Conservation (phyloP, 1,140 invertebrate species). For the Drosophila lini region DNA sequence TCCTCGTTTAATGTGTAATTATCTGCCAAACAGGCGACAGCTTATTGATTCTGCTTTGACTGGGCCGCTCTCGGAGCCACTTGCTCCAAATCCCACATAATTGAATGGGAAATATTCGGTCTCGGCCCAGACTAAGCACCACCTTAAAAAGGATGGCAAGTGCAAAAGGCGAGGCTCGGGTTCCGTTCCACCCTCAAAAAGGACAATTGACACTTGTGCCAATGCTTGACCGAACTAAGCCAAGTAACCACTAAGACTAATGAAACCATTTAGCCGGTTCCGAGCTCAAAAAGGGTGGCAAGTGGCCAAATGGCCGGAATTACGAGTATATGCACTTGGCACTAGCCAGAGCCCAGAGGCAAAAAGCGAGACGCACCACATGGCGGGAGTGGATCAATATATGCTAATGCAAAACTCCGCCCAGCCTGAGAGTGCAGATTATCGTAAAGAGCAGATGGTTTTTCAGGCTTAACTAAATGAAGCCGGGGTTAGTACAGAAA, state of each 20-base stretch:
- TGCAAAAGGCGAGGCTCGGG: constrained; percentile 37
- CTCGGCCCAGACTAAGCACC: constrained; percentile 15
- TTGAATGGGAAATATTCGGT: constrained; percentile 55
- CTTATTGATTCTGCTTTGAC: constrained; percentile 50
- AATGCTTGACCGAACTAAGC: constrained; percentile 52
- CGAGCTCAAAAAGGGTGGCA: constrained; percentile 53
- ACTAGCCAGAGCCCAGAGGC: constrained; percentile 6
- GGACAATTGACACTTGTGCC: constrained; percentile 75
- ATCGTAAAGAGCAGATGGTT: constrained; percentile 6
- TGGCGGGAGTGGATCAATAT: constrained; percentile 58
- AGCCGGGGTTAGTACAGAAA: neutral
- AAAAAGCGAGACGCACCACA: neutral
- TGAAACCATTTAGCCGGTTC: constrained; percentile 74
- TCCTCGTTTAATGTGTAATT: constrained; percentile 59
- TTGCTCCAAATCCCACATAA: constrained; percentile 67
- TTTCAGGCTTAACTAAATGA: constrained; percentile 2
- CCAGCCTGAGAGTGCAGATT: constrained; percentile 2
- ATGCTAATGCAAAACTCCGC: constrained; percentile 55
- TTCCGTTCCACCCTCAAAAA: constrained; percentile 52
- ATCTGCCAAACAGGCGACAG: constrained; percentile 37
- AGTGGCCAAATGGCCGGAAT: constrained; percentile 30
- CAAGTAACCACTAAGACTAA: constrained; percentile 79
- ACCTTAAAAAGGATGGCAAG: constrained; percentile 30
- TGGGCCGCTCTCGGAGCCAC: constrained; percentile 23
- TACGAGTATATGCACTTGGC: constrained; percentile 61